Evolutionary conservation across 2,113 vertebrate species (phyloP).

Genomic region (Grammomys dolichurus): DNA sequence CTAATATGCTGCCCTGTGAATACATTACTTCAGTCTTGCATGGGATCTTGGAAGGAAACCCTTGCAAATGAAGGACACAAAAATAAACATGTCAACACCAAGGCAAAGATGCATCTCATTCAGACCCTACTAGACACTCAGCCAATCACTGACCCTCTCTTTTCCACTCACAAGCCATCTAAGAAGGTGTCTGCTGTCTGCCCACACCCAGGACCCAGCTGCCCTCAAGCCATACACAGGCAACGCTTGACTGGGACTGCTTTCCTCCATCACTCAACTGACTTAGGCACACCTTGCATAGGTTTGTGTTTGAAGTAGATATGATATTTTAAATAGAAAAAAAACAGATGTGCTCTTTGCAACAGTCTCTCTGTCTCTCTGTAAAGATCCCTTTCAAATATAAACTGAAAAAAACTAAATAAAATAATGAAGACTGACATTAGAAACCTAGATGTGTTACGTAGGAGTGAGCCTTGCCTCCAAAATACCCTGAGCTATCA

Average conservation of each 20-base stretch:
- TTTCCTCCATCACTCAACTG: background rate
- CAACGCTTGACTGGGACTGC: background rate
- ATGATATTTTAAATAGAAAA: conserved; percentile 28
- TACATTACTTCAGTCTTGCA: background rate
- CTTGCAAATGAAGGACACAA: background rate
- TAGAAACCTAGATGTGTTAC: conserved; percentile 45
- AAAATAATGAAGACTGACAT: conserved; percentile 30
- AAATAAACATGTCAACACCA: background rate
- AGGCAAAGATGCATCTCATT: background rate
- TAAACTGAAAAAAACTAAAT: background rate
- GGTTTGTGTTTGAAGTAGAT: conserved; percentile 38
- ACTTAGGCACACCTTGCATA: background rate
- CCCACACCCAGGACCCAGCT: background rate
- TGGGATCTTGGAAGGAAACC: background rate
- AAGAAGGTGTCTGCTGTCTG: fast-evolving
- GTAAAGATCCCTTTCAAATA: conserved; percentile 37
- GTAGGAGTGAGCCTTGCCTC: conserved; percentile 25
- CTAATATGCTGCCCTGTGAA: background rate
- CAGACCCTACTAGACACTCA: background rate
- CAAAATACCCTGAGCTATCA: conserved; percentile 48
- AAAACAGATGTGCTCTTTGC: conserved; percentile 31
- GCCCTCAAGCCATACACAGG: background rate
- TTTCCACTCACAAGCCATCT: background rate
- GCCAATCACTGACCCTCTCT: background rate
- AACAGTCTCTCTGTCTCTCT: conserved; percentile 21